phyloP scores from a whole-genome alignment of 2,113 vertebrate genomes.

The Entomyzon cyanotis region DNA sequence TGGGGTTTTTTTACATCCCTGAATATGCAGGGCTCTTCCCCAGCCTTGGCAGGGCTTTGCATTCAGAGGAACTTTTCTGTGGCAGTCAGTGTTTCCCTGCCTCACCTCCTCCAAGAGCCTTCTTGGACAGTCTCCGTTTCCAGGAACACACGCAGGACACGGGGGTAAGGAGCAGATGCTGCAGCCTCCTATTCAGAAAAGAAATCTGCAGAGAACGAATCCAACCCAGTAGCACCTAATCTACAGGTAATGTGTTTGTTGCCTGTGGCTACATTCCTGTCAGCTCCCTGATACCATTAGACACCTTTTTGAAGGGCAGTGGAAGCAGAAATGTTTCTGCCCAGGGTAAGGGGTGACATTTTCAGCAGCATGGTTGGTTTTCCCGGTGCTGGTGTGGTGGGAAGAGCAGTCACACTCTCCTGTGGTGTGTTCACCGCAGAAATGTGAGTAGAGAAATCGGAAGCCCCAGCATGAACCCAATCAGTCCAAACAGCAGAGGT shows the following conservation, averaged over 20 bases:
- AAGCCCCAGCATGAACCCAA: rapidly evolving
- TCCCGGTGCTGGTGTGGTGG: not conserved
- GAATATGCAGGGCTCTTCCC: not conserved
- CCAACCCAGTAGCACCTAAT: not conserved
- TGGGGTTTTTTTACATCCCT: not conserved
- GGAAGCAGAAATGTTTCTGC: not conserved
- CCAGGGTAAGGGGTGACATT: not conserved
- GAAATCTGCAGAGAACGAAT: not conserved
- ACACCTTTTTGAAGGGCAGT: not conserved
- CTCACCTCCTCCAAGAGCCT: not conserved
- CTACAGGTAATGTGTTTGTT: rapidly evolving
- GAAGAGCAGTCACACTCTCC: not conserved
- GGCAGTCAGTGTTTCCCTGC: not conserved
- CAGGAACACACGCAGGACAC: not conserved
- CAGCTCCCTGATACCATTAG: not conserved
- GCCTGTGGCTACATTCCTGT: rapidly evolving
- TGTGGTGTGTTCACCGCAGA: not conserved
- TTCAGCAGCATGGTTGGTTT: not conserved
- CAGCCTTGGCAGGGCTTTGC: not conserved
- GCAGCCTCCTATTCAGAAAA: not conserved
- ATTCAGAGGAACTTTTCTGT: not conserved
- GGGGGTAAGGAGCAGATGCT: not conserved
- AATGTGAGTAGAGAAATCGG: rapidly evolving
- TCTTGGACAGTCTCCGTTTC: not conserved
- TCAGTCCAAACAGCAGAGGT: not conserved